Evolutionary conservation across 1,140 invertebrate species (phyloP), one percentile per base, ranked within the genome.

Genomic region (Sinonovacula constricta): DNA sequence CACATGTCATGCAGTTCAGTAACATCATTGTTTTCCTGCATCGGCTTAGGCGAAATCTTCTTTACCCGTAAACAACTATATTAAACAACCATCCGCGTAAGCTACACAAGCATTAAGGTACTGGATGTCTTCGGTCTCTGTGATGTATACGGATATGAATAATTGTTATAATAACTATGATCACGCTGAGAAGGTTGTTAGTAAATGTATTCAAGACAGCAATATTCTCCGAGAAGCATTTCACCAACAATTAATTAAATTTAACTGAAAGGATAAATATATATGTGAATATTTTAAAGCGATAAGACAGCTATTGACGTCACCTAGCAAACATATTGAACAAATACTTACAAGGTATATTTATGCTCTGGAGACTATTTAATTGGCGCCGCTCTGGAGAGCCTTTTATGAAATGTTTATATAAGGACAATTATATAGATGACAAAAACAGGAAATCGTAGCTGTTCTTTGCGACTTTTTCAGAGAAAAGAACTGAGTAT

Each of bases 191-290:
- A 1, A 78, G 39, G 1, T 54, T 69, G 24, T 53, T 67, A n/a
- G 60, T 68, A n/a, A 74, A 84, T 78, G 85, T 87, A 92, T 93
- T 92, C 26, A 93, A 90, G 34, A 93, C 87, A 45, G 93, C 93
- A 22, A 93, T 91, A 51, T 89, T 92, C 79, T 92, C 92, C 4
- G 92, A 93, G 93, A 88, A 93, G 91, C 68, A 92, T 92, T 80
- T 93, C 92, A 31, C 91, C 92, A 54, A 93, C 92, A 69, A 92
- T 92, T n/a, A n/a, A n/a, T n/a, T n/a, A n/a, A n/a, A n/a, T n/a
- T n/a, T n/a, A n/a, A n/a, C n/a, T n/a, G n/a, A n/a, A n/a, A n/a
- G n/a, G n/a, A n/a, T n/a, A n/a, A n/a, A n/a, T n/a, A n/a, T n/a
- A n/a, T n/a, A n/a, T n/a, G n/a, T n/a, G n/a, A n/a, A n/a, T n/a